phyloP scores from a whole-genome alignment of 2,888 invertebrate genomes.

The Serrognathus titanus region DNA sequence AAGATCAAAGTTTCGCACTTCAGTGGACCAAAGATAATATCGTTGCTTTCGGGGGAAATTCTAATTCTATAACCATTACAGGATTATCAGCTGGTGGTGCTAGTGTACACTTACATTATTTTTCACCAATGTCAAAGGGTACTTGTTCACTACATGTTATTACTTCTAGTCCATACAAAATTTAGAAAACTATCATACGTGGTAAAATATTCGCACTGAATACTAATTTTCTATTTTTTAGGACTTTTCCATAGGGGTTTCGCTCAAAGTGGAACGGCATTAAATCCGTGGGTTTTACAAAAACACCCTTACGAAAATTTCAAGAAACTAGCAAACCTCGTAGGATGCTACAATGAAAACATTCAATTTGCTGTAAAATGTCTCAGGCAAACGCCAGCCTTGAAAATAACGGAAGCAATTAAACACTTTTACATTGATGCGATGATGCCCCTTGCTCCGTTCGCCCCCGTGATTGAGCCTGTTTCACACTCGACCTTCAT shows the following conservation, averaged over 20 bases:
- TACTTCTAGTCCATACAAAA: too few relatives aligned
- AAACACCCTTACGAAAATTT: slow-evolving; percentile 59
- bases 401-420: slow-evolving; percentile 44
- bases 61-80: slow-evolving; percentile 40
- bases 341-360: slow-evolving; percentile 60
- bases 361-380: slow-evolving; percentile 60
- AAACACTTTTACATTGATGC: slow-evolving; percentile 59
- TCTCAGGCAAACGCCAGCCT: slow-evolving; percentile 57
- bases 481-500: slow-evolving; percentile 56
- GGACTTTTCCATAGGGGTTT: slow-evolving; percentile 59
- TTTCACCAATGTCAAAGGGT: slow-evolving; percentile 40
- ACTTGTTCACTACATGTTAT: not conserved
- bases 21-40: slow-evolving; percentile 44
- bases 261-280: slow-evolving; percentile 67
- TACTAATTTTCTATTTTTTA: slow-evolving; percentile 44
- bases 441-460: slow-evolving; percentile 34
- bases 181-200: too few relatives aligned
- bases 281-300: slow-evolving; percentile 56
- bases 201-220: too few relatives aligned
- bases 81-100: slow-evolving; percentile 44
- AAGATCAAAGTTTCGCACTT: slow-evolving; percentile 42
- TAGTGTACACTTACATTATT: slow-evolving; percentile 44
- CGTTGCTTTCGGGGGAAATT: slow-evolving; percentile 43
- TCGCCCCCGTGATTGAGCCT: slow-evolving; percentile 38
- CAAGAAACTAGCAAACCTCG: slow-evolving; percentile 53